Base-by-base conservation (phyloP, 2,888 invertebrate genomes). In the Kryphioiulus occultus region DNA sequence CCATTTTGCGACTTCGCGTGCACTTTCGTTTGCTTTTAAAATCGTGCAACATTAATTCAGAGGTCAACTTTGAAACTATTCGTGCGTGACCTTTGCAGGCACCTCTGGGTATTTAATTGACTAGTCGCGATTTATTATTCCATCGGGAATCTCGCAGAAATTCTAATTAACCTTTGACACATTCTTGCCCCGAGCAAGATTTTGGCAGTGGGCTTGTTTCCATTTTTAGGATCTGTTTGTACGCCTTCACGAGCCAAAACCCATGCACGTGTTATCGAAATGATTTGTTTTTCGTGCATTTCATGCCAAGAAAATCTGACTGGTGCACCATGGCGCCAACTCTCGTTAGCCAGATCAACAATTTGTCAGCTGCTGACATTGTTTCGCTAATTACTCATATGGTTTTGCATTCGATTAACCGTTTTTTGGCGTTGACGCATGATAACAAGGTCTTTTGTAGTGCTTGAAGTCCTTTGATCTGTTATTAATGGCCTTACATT, bases 91-190 rank as follows among this genome's bases (percentile, higher is more conserved):
- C 78, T 78, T 30, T 30, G 22, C 30, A 22, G 1, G 1, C 22
- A 68, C 19, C 68, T 68, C 59, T 26, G 19, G 9, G 9, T 26
- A 22, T 78, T 78, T 78, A 78, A 78, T 78, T 78, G 78, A 78
- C 15, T 30, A 30, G 12, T 78, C 15, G 15, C 30, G 30, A 78
- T 78, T 78, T 78, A 78, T 78, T 78, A 30, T 78, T 78, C 78
- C 12, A 26, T 78, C 78, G 12, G 15, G 78, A 78, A 30, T 78
- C 30, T 30, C 30, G 26, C 26, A 26, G 78, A 78, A 78, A 78
- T 78, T 78, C 78, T 78, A 78, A 78, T 78, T 78, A 78, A 78
- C 78, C 78, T 78, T 78, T 78, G 22, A 78, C 78, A n/a, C n/a
- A n/a, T 78, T 78, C 22, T 78, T 30, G 22, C 26, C 78, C 30